A percentile compares a stretch with the other conserved stretches of the same genome.
phyloP scores from a whole-genome alignment of 2,797 vertebrate species.

The Peromyscus aztecus region DNA sequence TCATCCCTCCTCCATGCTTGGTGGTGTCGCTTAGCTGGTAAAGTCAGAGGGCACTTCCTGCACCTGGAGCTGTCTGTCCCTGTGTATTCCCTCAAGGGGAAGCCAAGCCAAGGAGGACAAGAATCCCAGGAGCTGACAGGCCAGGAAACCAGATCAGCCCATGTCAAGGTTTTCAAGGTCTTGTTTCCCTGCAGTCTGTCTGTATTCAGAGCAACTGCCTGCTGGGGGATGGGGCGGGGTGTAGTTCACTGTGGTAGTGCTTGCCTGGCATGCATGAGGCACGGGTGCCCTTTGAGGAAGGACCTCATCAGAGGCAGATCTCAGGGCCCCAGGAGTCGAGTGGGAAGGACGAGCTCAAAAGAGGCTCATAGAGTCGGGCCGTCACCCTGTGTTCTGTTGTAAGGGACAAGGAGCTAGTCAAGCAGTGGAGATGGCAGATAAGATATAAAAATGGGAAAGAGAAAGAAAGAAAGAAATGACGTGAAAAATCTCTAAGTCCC shows the following conservation, averaged over 20 bases:
- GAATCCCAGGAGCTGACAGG: neutral
- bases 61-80: neutral
- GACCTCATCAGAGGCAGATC: neutral
- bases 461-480: constrained; percentile 54
- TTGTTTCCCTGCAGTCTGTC: neutral
- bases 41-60: neutral
- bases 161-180: neutral
- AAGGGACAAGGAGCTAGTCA: constrained; percentile 51
- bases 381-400: neutral
- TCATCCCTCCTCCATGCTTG: neutral
- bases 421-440: constrained; percentile 40
- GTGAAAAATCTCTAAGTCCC: constrained; percentile 57
- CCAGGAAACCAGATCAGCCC: neutral
- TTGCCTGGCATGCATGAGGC: neutral
- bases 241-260: neutral
- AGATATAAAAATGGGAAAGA: neutral
- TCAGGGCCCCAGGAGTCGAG: neutral
- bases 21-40: neutral
- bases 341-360: neutral
- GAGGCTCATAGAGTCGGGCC: neutral
- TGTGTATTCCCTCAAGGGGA: neutral
- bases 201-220: neutral
- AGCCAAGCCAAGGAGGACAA: neutral
- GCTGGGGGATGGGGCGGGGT: neutral
- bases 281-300: neutral